Conservation (phyloP, 2,888 invertebrate species). For the Seira ritae region DNA sequence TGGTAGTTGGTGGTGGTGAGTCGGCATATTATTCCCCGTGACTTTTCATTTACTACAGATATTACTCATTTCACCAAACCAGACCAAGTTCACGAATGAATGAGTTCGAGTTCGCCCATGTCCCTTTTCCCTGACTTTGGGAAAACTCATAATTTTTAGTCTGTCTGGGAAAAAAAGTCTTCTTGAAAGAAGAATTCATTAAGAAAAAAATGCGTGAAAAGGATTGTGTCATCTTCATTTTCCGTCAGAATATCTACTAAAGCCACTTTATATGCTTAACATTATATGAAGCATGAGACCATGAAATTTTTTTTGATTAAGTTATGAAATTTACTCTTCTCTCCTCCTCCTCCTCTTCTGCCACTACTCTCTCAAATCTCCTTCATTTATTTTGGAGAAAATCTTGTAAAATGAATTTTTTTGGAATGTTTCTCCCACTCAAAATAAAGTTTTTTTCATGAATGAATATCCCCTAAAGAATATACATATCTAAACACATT, state of each 20-base stretch:
- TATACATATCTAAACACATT: too few species aligned
- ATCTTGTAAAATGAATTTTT: too few species aligned
- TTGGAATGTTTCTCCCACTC: too few species aligned
- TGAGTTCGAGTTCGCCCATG: slow-evolving; percentile 34
- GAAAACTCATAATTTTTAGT: not conserved
- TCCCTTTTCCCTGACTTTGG: slow-evolving; percentile 29
- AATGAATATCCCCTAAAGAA: too few species aligned
- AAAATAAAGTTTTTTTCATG: too few species aligned
- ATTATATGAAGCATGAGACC: slow-evolving; percentile 24
- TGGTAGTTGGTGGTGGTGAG: slow-evolving; percentile 27
- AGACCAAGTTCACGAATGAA: slow-evolving; percentile 43
- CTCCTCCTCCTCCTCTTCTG: too few species aligned
- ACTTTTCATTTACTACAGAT: not conserved
- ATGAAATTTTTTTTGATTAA: slow-evolving; percentile 46
- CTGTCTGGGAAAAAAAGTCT: too few species aligned
- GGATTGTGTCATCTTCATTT: not conserved
- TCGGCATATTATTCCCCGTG: slow-evolving; percentile 24
- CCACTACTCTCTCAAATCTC: too few species aligned
- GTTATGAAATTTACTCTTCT: slow-evolving; percentile 13
- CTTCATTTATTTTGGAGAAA: too few species aligned
- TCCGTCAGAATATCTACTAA: not conserved
- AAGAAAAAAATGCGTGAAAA: too few species aligned
- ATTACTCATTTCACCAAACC: slow-evolving; percentile 43
- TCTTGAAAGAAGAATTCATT: too few species aligned
- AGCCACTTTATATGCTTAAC: not conserved